phyloP scores from a whole-genome alignment of 2,888 invertebrate species.

The Ornithoptera priamus region DNA sequence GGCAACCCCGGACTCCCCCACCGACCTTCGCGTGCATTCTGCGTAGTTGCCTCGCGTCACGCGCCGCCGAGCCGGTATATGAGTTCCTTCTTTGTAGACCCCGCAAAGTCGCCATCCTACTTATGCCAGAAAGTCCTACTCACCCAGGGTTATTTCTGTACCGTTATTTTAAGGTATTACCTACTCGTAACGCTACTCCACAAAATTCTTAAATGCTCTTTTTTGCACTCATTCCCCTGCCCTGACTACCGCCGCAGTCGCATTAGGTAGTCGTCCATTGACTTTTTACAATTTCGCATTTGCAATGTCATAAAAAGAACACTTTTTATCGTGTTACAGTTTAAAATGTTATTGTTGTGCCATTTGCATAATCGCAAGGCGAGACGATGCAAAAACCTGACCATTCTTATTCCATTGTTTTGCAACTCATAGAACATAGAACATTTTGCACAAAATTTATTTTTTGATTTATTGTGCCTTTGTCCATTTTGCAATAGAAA shows the following conservation, averaged over 20 bases:
- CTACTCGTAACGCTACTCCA: slow-evolving; percentile 39
- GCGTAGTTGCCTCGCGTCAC: slow-evolving; percentile 66
- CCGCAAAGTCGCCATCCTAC: slow-evolving; percentile 51
- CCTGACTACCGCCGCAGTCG: slow-evolving; percentile 58
- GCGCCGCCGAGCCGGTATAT: slow-evolving; percentile 83
- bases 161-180: slow-evolving; percentile 28
- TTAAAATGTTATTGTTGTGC: slow-evolving; percentile 69
- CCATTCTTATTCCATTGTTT: slow-evolving; percentile 69
- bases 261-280: slow-evolving; percentile 65
- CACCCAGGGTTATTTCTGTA: slow-evolving; percentile 21
- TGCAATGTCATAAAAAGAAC: slow-evolving; percentile 67
- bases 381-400: slow-evolving; percentile 68
- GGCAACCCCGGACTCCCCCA: slow-evolving; percentile 74
- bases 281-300: slow-evolving; percentile 61
- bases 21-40: slow-evolving; percentile 74
- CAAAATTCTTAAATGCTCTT: slow-evolving; percentile 46
- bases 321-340: slow-evolving; percentile 68
- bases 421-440: slow-evolving; percentile 61
- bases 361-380: slow-evolving; percentile 76
- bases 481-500: slow-evolving; percentile 55
- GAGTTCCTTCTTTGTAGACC: slow-evolving; percentile 85
- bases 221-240: slow-evolving; percentile 46
- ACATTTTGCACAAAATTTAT: slow-evolving; percentile 65
- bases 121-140: slow-evolving; percentile 36
- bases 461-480: slow-evolving; percentile 71